Evolutionary conservation across 2,113 vertebrate species (phyloP).

Genomic region (Planiliza haematocheilus): DNA sequence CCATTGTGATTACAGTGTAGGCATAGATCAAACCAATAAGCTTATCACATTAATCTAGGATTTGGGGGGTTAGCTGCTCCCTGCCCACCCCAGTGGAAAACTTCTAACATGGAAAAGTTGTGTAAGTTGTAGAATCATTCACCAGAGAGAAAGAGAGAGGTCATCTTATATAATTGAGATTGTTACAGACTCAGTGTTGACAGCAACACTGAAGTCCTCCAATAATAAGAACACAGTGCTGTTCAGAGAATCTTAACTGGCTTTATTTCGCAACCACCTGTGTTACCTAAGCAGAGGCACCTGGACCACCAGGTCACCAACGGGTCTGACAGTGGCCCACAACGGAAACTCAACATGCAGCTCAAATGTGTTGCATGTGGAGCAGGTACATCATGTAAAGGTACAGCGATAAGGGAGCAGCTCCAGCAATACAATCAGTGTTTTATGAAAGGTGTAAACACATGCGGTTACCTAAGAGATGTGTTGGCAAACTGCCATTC

Average conservation of each 20-base stretch:
- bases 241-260: background rate
- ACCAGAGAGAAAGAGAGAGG: background rate
- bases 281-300: slow-evolving; percentile 13
- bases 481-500: background rate
- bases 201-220: slow-evolving; percentile 6
- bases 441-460: slow-evolving; percentile 28
- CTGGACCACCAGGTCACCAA: background rate
- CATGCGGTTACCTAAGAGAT: slow-evolving; percentile 32
- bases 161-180: slow-evolving; percentile 17
- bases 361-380: background rate
- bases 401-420: slow-evolving; percentile 44
- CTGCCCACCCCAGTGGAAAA: slow-evolving; percentile 1
- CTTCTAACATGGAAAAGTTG: slow-evolving; percentile 27
- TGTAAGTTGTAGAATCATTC: slow-evolving; percentile 35
- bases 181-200: background rate
- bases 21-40: slow-evolving; percentile 36
- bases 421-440: slow-evolving; percentile 38
- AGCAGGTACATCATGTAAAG: slow-evolving; percentile 19
- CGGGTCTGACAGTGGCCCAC: slow-evolving; percentile 15
- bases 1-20: slow-evolving; percentile 49
- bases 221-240: slow-evolving; percentile 1
- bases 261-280: background rate
- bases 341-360: background rate
- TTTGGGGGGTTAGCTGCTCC: slow-evolving; percentile 20
- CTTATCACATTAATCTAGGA: slow-evolving; percentile 27